Conservation (phyloP, 2,797 vertebrate genomes). For the Setipinna tenuifilis region DNA sequence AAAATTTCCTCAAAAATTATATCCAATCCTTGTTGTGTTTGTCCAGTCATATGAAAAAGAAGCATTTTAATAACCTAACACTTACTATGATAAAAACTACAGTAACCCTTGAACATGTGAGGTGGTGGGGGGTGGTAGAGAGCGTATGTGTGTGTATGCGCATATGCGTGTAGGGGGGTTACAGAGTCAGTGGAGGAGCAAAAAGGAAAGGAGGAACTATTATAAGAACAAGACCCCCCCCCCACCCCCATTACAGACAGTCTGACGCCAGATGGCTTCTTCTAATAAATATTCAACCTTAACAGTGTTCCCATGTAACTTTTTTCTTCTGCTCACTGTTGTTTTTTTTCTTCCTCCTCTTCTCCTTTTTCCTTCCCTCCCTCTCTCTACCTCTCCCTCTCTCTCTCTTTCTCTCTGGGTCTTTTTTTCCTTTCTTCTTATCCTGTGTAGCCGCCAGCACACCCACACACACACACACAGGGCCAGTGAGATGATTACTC, state of each 20-base stretch:
- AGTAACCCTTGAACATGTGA: constrained; percentile 38
- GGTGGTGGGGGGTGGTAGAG: constrained; percentile 12
- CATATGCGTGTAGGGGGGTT: neutral
- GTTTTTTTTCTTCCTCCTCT: constrained; percentile 15
- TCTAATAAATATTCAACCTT: constrained; percentile 99
- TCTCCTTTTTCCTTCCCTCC: constrained; percentile 56
- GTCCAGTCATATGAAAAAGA: constrained; percentile 42
- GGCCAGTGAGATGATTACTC: constrained; percentile 16
- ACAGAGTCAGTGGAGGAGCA: constrained; percentile 54
- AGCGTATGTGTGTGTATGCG: constrained; percentile 1
- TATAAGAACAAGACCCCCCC: constrained; percentile 88
- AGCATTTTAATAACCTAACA: constrained; percentile 55
- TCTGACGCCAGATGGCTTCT: constrained; percentile 99
- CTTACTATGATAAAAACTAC: constrained; percentile 52
- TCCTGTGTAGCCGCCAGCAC: constrained; percentile 89
- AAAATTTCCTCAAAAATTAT: neutral
- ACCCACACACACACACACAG: neutral
- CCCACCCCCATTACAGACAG: constrained; percentile 84
- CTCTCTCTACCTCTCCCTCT: constrained; percentile 22
- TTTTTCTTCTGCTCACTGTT: constrained; percentile 71
- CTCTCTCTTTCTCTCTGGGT: constrained; percentile 50
- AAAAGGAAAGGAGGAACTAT: constrained; percentile 83
- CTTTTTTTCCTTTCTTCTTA: constrained; percentile 25
- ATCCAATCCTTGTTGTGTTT: constrained; percentile 30
- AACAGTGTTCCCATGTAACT: constrained; percentile 99